phyloP scores from a whole-genome alignment of 2,797 vertebrate species.

The Phalloptychus januarius region DNA sequence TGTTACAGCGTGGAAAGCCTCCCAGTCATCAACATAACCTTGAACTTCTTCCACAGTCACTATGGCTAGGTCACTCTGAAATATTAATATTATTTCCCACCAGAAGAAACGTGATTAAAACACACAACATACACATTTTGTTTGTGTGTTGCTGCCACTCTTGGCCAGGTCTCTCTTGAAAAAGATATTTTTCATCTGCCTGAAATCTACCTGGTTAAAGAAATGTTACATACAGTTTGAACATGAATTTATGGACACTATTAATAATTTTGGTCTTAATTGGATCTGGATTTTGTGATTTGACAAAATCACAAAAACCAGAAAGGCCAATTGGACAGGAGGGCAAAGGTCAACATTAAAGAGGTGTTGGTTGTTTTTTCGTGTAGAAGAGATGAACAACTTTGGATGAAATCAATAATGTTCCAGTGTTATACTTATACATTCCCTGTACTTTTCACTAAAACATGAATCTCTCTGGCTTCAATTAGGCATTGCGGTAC shows the following conservation, averaged over 20 bases:
- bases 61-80: not conserved
- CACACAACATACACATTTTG: not conserved
- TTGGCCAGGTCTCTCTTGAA: too few relatives aligned
- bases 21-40: not conserved
- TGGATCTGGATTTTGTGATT: too few relatives aligned
- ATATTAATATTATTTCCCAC: not conserved
- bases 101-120: not conserved
- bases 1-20: not conserved
- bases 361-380: not conserved
- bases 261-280: not conserved
- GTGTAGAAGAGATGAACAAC: not conserved
- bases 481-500: slow-evolving; percentile 88
- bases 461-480: not conserved
- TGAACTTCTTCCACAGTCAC: not conserved
- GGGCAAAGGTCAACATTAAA: not conserved
- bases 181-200: too few relatives aligned
- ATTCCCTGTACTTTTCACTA: too few relatives aligned
- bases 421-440: not conserved
- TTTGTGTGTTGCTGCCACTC: too few relatives aligned
- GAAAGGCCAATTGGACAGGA: not conserved
- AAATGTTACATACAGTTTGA: not conserved
- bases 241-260: not conserved
- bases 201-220: too few relatives aligned
- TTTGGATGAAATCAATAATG: not conserved
- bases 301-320: too few relatives aligned